These are phyloP conservation scores for Prionailurus bengalensis DNA, from an alignment of 2,113 vertebrate genomes.

Conservation along the genomic window DNA sequence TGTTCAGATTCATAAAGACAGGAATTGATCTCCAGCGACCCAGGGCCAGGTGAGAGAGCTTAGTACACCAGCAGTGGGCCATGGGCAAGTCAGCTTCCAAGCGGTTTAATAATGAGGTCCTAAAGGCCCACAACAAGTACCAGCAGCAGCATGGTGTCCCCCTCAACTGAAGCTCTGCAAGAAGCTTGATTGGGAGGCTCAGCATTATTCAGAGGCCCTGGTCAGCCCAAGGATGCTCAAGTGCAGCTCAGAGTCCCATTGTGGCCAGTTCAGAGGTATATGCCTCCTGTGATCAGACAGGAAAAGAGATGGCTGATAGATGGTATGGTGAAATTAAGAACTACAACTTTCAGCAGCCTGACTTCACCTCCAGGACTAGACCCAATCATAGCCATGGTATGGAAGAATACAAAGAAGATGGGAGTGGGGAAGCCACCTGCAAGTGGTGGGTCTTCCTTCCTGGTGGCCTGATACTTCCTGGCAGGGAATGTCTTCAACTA, in stretches of 20 bases:
- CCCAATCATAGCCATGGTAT: constrained; percentile 99
- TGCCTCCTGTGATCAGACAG: constrained; percentile 97
- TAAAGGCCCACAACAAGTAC: constrained; percentile 95
- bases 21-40: not conserved
- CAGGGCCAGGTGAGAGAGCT: not conserved
- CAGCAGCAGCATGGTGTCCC: constrained; percentile 94
- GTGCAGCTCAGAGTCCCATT: constrained; percentile 95
- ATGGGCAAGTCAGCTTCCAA: constrained; percentile 91
- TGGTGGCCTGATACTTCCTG: constrained; percentile 97
- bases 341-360: constrained; percentile 96
- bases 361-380: constrained; percentile 96
- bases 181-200: constrained; percentile 93
- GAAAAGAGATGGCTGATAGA: constrained; percentile 95
- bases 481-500: constrained; percentile 97
- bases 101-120: constrained; percentile 93
- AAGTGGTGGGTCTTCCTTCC: constrained; percentile 96
- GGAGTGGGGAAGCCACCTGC: constrained; percentile 95
- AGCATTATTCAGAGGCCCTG: constrained; percentile 95
- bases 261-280: constrained; percentile 96
- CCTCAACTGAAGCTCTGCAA: constrained; percentile 92
- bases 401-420: constrained; percentile 95
- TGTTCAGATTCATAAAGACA: constrained; percentile 31
- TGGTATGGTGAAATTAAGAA: constrained; percentile 98
- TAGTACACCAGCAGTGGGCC: not conserved
- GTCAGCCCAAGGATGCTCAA: constrained; percentile 95